Base-by-base conservation (phyloP, 2,113 vertebrate species). In the Hystrix cristata region DNA sequence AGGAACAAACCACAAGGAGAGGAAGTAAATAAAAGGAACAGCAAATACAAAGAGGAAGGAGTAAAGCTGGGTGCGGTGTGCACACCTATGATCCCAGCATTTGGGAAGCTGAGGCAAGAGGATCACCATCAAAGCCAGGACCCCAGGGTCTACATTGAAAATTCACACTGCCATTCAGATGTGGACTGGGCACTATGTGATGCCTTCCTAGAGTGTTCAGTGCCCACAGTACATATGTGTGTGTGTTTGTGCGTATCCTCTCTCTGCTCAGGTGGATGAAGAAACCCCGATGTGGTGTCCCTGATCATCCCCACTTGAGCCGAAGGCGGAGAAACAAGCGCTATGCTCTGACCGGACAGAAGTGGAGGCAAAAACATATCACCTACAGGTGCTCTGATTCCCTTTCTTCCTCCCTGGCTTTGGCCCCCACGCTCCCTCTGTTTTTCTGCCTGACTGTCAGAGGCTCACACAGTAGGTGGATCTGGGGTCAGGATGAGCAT, bases 291-390 rank as follows among this genome's bases (percentile, higher is more conserved):
- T 99, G 99, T 90, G 99, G 99, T 29, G 99, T 99, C 93, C 99
- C 99, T 0, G 99, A 99, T 90, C 99, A 99, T 90, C 99, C 99
- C 46, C 99, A 99, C 97, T 98, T 99, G 95, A 99, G 99, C 97
- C 99, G 97, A 4, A 99, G 98, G 91, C 98, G 99, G 96, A 99
- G 99, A 98, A 99, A 99, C 95, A 99, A 99, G 97, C 99, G 99
- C 53, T 99, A 99, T n/a, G 99, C 99, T 0, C 98, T 99, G 95
- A 99, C 99, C 2, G 99, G 99, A 21, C 99, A 99, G 96, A 99
- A 99, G 85, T 99, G 99, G 99, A 99, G 99, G 43, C 99, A 99
- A 94, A 99, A 99, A 88, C 99, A 99, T 97, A 99, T 99, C 97
- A 99, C 99, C 38, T 99, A 99, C 99, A 99, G 99, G 99, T 99